Base-by-base conservation (phyloP, 2,113 vertebrate genomes). In the Podilymbus podiceps region DNA sequence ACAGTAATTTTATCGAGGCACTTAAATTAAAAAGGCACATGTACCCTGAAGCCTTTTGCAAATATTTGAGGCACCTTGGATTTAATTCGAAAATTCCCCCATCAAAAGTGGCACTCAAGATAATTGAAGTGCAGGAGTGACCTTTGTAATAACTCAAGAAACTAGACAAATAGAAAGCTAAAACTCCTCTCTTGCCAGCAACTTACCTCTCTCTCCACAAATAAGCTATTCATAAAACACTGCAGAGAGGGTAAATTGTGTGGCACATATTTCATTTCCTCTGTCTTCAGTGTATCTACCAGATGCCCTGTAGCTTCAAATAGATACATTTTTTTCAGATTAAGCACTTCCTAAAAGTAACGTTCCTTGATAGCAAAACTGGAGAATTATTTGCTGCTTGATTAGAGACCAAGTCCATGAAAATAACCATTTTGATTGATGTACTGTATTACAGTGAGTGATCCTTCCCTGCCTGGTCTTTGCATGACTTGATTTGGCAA, bases 401-500 rank as follows among this genome's bases (percentile, higher is more conserved):
- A 94, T 93, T 90, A 93, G 88, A 94, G 85, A 88, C 28, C 64
- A 91, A 93, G 85, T 90, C 93, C 92, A 56, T 95, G 91, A 92
- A 95, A 96, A 95, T 85, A 95, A 84, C 59, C 42, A 42, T 68
- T 93, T 78, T 95, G 91, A 97, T 92, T 89, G 94, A 94, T 93
- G 90, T 68, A 95, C 81, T 97, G 52, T 71, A 84, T 92, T 95
- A 81, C 59, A 58, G 58, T 71, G 60, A 91, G 75, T 81, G 75
- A 94, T 96, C 89, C 82, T 93, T 85, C 69, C 72, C 64, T 92
- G 58, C 66, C 67, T 83, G 79, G 69, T 91, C 84, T 97, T 97
- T 94, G 80, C 93, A 95, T 96, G 90, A 94, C 74, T 95, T 73
- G 92, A 94, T 97, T 96, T 96, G 90, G 96, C 64, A 97, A 95